Base-by-base conservation (phyloP, 2,113 vertebrate species). In the Phylloscopus whistleri region DNA sequence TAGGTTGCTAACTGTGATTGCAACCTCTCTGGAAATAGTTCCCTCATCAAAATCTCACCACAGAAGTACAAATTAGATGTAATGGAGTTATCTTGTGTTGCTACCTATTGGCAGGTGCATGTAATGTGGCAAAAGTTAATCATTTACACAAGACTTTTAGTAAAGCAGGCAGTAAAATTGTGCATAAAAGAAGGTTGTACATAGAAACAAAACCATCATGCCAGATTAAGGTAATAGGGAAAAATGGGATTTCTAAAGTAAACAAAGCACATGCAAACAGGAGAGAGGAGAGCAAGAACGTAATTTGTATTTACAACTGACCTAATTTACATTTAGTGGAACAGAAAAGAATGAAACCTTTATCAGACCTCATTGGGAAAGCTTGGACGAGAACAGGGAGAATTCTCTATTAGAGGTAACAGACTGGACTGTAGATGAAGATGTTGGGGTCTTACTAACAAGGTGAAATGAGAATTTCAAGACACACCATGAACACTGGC, bases 181-280 rank as follows among this genome's bases (percentile, higher is more conserved):
- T 16, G 31, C 86, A 41, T 17, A 41, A 87, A 56, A 64, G 77
- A 84, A 59, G 20, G 33, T 4, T 68, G 82, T 91, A 83, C 49
- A 49, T 60, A 85, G 94, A 83, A 94, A 87, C 52, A 83, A 83
- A 92, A 82, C 11, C 24, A 91, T 77, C 23, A 27, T 18, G 17
- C 4, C 44, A 84, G 18, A 76, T 79, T 59, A 63, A 75, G 31
- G 39, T 87, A 75, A 87, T 14, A 84, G 11, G 56, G 35, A 67
- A 91, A 91, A 93, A 96, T 63, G 35, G 49, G 35, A 85, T 79
- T 63, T 44, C 17, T 79, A 89, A 93, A 85, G 22, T n/a, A 91
- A 93, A 87, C 27, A 85, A 72, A 90, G 12, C 20, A 66, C 1
- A 0, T n/a, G 22, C 37, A 87, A 91, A 83, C 15, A 85, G 49